Evolutionary conservation across 2,888 invertebrate species (phyloP), one percentile per base, ranked within the genome.

Genomic region (Gymnoscelis rufifasciata): DNA sequence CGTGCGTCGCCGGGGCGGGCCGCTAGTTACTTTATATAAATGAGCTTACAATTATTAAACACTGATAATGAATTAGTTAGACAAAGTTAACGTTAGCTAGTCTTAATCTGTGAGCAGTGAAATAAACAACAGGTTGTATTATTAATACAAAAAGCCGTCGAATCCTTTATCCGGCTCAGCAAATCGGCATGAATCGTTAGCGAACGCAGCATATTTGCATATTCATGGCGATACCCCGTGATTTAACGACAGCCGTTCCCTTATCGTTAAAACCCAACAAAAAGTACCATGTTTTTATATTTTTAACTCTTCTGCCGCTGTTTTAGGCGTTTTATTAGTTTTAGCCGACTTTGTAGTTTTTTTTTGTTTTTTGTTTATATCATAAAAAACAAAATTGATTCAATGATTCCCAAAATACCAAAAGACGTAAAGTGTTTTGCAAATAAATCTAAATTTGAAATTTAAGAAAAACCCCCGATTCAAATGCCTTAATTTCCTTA

Each of bases 191-290:
- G 71, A 71, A 74, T 75, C 69, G 72, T 64, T 65, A 62, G 59
- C 65, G 64, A 71, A 70, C 71, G 67, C 66, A 59, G 60, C 19
- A 19, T 67, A 74, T 79, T 74, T 78, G 76, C 79, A 80, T 78
- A 78, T 79, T 78, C 78, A 78, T 74, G 68, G 65, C 66, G 66
- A 60, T 65, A 62, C 68, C 70, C 71, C 68, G 68, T 70, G 71
- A 70, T 77, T 72, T 72, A 73, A 74, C 67, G 74, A 71, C 74
- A 68, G 64, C 69, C 70, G 56, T 64, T 59, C 62, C 63, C 67
- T 71, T 66, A 72, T 78, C 72, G 73, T 71, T 74, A 68, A 71
- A 64, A 61, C 66, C 59, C 46, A 60, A 64, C 65, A 71, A 74
- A 76, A 76, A 74, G 59, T 68, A 71, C 64, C 71, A 64, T 66